A percentile compares a stretch with the other conserved stretches of the same genome.
Conservation (phyloP, 2,797 vertebrate species). For the Scleropages formosus region DNA sequence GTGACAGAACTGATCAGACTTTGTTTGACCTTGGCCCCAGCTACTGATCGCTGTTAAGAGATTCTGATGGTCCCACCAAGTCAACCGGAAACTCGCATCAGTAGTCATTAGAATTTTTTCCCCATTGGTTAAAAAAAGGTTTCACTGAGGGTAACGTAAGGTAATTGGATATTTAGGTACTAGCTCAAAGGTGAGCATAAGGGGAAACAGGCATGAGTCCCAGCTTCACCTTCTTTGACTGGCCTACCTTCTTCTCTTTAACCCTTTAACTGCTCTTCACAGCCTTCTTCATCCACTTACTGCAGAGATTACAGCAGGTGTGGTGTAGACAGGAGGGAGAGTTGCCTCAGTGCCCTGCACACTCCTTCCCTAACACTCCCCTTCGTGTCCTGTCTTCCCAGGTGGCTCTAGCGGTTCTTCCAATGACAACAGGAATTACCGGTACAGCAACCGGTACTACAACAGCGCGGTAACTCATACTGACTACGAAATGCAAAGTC, state of each 20-base stretch:
- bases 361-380: neutral
- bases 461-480: conserved; percentile 84
- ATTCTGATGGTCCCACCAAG: no score
- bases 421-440: conserved; percentile 90
- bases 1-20: no score
- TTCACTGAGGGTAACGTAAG: neutral
- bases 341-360: neutral
- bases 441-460: conserved; percentile 92
- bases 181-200: neutral
- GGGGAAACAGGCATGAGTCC: neutral
- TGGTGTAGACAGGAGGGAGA: neutral
- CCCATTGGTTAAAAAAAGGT: no score
- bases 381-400: conserved; percentile 42
- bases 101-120: neutral
- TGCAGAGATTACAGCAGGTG: conserved; percentile 6
- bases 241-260: neutral
- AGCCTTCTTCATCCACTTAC: neutral
- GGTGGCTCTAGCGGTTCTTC: conserved; percentile 96
- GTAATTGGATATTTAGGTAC: neutral
- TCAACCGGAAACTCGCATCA: no score
- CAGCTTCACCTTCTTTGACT: neutral
- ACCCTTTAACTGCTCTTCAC: neutral
- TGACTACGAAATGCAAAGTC: conserved; percentile 94
- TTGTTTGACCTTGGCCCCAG: no score
- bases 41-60: no score